Evolutionary conservation across 2,797 vertebrate species (phyloP).

Genomic region (Acanthiza pusilla): DNA sequence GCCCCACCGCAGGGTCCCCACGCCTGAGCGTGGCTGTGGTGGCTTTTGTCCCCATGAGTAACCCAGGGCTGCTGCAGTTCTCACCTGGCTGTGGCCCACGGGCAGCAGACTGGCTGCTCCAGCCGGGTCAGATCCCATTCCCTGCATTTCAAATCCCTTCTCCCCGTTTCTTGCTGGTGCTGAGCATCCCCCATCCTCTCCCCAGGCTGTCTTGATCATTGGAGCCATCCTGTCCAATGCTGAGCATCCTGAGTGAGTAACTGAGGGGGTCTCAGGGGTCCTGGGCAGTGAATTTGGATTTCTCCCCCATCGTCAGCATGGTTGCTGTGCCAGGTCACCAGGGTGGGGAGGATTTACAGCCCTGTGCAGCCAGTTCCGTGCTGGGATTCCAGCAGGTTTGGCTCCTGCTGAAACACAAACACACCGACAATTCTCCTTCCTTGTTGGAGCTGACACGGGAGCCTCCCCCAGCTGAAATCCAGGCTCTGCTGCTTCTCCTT

Average conservation of each 20-base stretch:
- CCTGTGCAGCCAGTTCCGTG: neutral
- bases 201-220: neutral
- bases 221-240: neutral
- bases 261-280: accelerated
- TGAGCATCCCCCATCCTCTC: neutral
- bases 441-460: accelerated
- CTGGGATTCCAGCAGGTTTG: neutral
- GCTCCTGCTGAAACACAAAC: neutral
- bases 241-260: constrained; percentile 17
- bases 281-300: accelerated
- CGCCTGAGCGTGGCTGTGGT: neutral
- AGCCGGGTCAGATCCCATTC: neutral
- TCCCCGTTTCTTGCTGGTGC: neutral
- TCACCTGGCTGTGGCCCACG: neutral
- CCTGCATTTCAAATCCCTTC: neutral
- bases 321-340: neutral
- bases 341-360: neutral
- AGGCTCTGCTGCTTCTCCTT: neutral
- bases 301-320: accelerated
- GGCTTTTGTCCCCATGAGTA: accelerated
- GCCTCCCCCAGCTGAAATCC: neutral
- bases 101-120: neutral
- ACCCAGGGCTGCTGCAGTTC: neutral
- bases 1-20: accelerated
- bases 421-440: neutral